phyloP scores from a whole-genome alignment of 1,140 invertebrate genomes.

The Drosophila murphyi region DNA sequence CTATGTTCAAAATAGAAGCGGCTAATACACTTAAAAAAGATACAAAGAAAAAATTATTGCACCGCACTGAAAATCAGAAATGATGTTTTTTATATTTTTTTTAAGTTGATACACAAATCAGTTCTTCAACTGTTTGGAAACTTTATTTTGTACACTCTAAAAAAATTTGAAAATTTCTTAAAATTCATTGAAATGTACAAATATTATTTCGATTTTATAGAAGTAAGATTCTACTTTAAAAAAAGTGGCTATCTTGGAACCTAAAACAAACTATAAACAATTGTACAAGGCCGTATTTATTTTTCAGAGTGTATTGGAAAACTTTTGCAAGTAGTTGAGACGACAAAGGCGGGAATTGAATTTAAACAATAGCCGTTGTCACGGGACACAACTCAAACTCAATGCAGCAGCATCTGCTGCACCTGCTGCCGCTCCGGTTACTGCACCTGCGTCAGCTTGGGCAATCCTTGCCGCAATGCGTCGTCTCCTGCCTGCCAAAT shows the following conservation, averaged over 20 bases:
- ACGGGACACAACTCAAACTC: slow-evolving; percentile 50
- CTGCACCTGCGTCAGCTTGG: neutral
- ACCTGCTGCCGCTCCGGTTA: neutral
- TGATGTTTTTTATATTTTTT: too few relatives aligned
- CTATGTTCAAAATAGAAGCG: slow-evolving; percentile 1
- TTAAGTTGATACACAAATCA: too few relatives aligned
- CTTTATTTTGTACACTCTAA: too few relatives aligned
- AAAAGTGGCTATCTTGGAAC: too few relatives aligned
- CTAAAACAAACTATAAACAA: too few relatives aligned
- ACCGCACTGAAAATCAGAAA: too few relatives aligned
- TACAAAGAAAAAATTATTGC: neutral
- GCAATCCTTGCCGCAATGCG: slow-evolving; percentile 17
- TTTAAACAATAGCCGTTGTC: slow-evolving; percentile 75
- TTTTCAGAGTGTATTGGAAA: slow-evolving; percentile 22
- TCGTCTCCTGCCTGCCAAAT: slow-evolving; percentile 49
- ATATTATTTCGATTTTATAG: too few relatives aligned
- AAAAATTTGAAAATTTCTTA: too few relatives aligned
- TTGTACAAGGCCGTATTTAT: neutral
- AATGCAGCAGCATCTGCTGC: slow-evolving; percentile 33
- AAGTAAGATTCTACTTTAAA: too few relatives aligned
- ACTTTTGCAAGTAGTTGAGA: slow-evolving; percentile 80
- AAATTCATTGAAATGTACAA: too few relatives aligned
- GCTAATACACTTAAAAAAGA: neutral
- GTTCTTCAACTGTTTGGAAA: too few relatives aligned
- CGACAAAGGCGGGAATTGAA: slow-evolving; percentile 81